Conservation (phyloP, 2,113 vertebrate genomes). For the Myiozetetes cayanensis region DNA sequence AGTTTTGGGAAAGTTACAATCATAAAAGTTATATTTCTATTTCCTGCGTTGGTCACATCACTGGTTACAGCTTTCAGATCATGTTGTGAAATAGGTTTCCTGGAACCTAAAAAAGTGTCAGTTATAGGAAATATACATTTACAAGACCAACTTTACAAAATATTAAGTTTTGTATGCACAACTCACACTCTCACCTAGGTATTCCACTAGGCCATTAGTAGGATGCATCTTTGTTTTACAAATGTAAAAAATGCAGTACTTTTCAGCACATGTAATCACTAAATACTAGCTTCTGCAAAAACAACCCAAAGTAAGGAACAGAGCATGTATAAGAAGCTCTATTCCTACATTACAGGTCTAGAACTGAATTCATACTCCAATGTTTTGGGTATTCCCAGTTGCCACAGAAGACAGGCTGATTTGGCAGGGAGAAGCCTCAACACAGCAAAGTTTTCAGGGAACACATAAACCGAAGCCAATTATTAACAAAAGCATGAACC, state of each 20-base stretch:
- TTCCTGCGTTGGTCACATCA: slow-evolving; percentile 73
- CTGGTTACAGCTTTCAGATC: slow-evolving; percentile 83
- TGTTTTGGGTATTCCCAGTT: background rate
- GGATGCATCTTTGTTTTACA: background rate
- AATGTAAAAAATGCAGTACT: background rate
- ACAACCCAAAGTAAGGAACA: background rate
- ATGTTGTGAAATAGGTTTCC: slow-evolving; percentile 74
- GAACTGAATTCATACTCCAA: background rate
- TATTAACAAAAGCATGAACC: background rate
- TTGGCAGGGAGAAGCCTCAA: background rate
- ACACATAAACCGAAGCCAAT: background rate
- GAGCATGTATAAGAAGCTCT: background rate
- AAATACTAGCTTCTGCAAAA: background rate
- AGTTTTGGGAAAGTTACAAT: slow-evolving; percentile 77
- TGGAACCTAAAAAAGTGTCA: slow-evolving; percentile 73
- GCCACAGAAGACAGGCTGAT: background rate
- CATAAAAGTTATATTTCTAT: slow-evolving; percentile 79
- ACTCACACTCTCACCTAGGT: background rate
- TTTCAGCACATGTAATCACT: background rate
- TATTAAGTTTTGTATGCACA: background rate
- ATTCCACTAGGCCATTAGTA: background rate
- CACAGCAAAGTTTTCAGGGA: background rate
- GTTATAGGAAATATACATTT: background rate
- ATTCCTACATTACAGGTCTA: background rate
- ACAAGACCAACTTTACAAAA: background rate